Base-by-base conservation (phyloP, 2,888 invertebrate species). In the Pegoplata infirma region DNA sequence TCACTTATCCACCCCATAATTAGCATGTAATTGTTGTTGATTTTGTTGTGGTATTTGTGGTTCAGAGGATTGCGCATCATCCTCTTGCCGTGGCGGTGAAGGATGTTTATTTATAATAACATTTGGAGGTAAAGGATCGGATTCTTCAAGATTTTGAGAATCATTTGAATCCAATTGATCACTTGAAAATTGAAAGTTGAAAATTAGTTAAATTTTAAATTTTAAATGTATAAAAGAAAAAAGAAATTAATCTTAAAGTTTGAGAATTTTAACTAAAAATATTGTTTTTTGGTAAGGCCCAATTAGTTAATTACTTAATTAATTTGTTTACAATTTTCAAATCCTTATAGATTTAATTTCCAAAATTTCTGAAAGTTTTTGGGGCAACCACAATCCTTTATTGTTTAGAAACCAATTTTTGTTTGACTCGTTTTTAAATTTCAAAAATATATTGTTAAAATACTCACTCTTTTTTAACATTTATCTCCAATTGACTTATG, bases 401-500 rank as follows among this genome's bases (percentile, higher is more conserved):
- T n/a, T n/a, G n/a, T n/a, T n/a, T 7, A 28, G 28, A 28, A 28
- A 1, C 28, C 32, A 32, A 32, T 10, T 32, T 32, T 2, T 28
- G 6, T 23, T 23, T 23, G 6, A 23, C 3, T 23, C 6, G 23
- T 23, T 23, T 23, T 3, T 28, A 47, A 19, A 17, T 14, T 47
- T 47, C 10, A n/a, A n/a, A n/a, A n/a, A n/a, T n/a, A n/a, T n/a
- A n/a, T n/a, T 40, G 12, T 40, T 12, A 10, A 46, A 25, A 40
- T 67, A 89, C 90, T 89, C 87, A 90, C 90, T 85, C 83, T 80
- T 84, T 85, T 72, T 85, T 88, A 2, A 86, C 82, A n/a, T 85
- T 85, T 71, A 89, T 77, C 28, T 88, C 86, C 63, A 86, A 59
- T 32, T 89, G 88, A 79, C 89, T 89, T 49, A 87, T 85, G 40